Evolutionary conservation across 2,113 vertebrate genomes (phyloP), one percentile per base, ranked within the genome.

Genomic region (Pseudorectes ferrugineus): DNA sequence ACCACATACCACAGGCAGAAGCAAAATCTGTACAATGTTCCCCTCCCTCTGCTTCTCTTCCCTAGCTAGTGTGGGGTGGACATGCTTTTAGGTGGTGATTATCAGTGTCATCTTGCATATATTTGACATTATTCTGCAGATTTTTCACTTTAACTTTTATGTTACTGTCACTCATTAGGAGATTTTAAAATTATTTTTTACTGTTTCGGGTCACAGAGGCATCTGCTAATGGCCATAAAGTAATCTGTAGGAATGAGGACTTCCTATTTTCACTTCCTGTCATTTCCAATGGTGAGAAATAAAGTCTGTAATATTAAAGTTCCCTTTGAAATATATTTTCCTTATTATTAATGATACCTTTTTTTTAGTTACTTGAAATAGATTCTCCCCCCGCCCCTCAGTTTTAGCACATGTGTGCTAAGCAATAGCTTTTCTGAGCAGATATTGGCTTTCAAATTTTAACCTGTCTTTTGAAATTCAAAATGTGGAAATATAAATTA

Each of bases 261-360:
- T 91, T 97, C 81, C 77, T 95, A 62, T 94, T 94, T 94, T 79
- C 58, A 73, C 71, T 95, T 96, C 85, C 87, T 95, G 71, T 48
- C 46, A 51, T 75, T 91, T 73, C 31, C 82, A 79, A 89, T 71
- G 54, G 42, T 68, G 66, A 79, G 58, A 54, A 65, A 85, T 83
- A 54, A 89, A 93, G 92, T 33, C 51, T 62, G 13, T 79, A 74
- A 61, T 93, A 72, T 33, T 65, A 46, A 82, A 54, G 14, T 89
- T 89, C 13, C 29, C 35, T 85, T 82, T 92, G 28, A 89, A 88
- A 91, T 85, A 29, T 45, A 38, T 79, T 91, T 92, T 88, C 35
- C 35, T 51, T 43, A 31, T 42, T 94, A 42, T 76, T 71, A 77
- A 55, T 58, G 9, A 24, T 57, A 12, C 24, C 15, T 24, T 63